Evolutionary conservation across 1,140 invertebrate species (phyloP).

Genomic region (Drosophila neocordata): DNA sequence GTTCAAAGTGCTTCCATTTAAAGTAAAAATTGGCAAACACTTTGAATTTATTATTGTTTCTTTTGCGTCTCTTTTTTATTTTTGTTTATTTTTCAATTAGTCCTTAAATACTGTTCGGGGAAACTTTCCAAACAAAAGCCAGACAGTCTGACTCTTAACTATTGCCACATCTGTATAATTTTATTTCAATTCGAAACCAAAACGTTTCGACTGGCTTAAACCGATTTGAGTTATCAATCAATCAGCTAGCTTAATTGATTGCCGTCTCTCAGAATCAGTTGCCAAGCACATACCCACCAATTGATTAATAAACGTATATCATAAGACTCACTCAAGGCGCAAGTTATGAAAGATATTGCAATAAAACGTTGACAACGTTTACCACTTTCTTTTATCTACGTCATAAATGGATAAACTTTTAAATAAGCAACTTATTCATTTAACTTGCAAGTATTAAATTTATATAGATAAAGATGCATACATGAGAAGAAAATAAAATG

Average conservation of each 20-base stretch:
- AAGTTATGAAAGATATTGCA: too few relatives aligned
- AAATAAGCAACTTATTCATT: too few relatives aligned
- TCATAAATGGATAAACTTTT: too few relatives aligned
- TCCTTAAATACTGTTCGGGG: not conserved
- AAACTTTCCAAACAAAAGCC: not conserved
- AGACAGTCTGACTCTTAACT: conserved; percentile 13
- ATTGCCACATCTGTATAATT: conserved; percentile 33
- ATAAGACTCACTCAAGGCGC: too few relatives aligned
- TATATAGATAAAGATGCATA: too few relatives aligned
- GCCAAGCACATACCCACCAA: not conserved
- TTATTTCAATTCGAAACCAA: conserved; percentile 15
- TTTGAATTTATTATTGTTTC: not conserved
- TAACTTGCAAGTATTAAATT: too few relatives aligned
- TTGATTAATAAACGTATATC: conserved; percentile 9
- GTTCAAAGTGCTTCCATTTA: too few relatives aligned
- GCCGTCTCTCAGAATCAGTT: not conserved
- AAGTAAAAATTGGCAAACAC: not conserved
- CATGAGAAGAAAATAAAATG: too few relatives aligned
- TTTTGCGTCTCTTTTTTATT: too few relatives aligned
- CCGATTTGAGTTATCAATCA: conserved; percentile 18
- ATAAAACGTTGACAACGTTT: too few relatives aligned
- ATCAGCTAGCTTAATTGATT: conserved; percentile 64
- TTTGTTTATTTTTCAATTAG: not conserved
- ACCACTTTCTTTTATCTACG: too few relatives aligned
- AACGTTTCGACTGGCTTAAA: conserved; percentile 26